These are phyloP conservation scores for Amyelois transitella DNA, from an alignment of 1,140 invertebrate species.

Conservation along the genomic window DNA sequence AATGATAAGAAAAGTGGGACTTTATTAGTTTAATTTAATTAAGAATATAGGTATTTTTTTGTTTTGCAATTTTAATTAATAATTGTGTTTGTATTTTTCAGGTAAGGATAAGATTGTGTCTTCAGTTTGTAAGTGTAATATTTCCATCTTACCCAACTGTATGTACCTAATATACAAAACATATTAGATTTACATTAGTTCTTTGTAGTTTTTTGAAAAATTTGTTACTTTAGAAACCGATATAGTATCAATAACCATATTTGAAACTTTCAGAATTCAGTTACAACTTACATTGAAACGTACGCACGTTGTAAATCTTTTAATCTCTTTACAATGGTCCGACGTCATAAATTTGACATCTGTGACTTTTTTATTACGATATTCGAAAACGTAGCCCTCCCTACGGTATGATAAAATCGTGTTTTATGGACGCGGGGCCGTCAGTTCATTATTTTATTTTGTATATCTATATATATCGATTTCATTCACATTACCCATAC, in stretches of 20 bases:
- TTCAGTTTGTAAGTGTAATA: neutral
- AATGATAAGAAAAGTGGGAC: neutral
- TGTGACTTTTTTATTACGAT: constrained; percentile 74
- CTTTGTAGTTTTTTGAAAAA: no score
- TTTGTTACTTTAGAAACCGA: no score
- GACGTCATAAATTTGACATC: constrained; percentile 72
- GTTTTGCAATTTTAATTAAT: neutral
- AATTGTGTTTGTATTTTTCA: neutral
- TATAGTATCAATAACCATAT: no score
- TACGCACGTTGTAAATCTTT: constrained; percentile 60
- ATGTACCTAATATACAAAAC: no score
- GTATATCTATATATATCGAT: constrained; percentile 58
- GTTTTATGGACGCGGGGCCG: constrained; percentile 59
- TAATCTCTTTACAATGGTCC: constrained; percentile 72
- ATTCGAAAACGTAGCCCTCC: constrained; percentile 71
- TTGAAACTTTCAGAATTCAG: constrained; percentile 27
- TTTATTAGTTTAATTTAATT: neutral
- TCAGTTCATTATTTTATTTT: constrained; percentile 69
- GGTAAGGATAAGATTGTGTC: neutral
- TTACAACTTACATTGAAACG: constrained; percentile 25
- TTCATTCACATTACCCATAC: constrained; percentile 48
- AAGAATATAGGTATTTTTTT: neutral
- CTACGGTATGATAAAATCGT: constrained; percentile 70
- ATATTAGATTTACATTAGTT: no score
- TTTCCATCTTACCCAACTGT: no score